Evolutionary conservation across 35 echinoderm and acorn worm genomes (phyloP).

Genomic region (Ptychodera flava): DNA sequence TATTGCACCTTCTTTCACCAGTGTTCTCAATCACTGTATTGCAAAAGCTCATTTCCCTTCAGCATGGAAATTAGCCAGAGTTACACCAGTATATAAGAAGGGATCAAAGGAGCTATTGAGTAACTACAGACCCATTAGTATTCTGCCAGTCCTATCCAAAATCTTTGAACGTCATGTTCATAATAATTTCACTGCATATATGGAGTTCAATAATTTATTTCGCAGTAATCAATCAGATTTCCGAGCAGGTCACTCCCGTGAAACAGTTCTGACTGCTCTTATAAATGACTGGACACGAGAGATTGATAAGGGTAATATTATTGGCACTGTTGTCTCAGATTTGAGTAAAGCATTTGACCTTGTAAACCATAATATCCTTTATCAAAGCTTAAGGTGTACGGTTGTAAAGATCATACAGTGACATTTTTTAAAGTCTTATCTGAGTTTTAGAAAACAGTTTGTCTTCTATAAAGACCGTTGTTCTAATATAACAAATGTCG

Average conservation of each 20-base stretch:
- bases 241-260: conserved; percentile 22
- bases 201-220: conserved; percentile 9
- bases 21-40: neutral
- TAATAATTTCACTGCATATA: neutral
- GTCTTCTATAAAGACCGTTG: neutral
- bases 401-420: neutral
- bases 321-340: conserved; percentile 16
- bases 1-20: neutral
- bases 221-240: conserved; percentile 13
- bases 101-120: neutral
- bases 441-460: conserved; percentile 8
- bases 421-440: conserved; percentile 15
- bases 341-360: conserved; percentile 28
- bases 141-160: conserved; percentile 12
- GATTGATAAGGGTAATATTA: conserved; percentile 16
- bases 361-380: conserved; percentile 11
- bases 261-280: conserved; percentile 12
- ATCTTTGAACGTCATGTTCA: conserved; percentile 10
- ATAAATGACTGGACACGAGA: conserved; percentile 13
- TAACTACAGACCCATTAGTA: conserved; percentile 21
- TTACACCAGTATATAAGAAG: conserved; percentile 11
- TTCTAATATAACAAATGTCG: neutral
- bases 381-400: conserved; percentile 13
- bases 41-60: neutral
- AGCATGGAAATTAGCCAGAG: conserved; percentile 12